phyloP scores from a whole-genome alignment of 2,797 vertebrate species.

The Pteronotus mesoamericanus region DNA sequence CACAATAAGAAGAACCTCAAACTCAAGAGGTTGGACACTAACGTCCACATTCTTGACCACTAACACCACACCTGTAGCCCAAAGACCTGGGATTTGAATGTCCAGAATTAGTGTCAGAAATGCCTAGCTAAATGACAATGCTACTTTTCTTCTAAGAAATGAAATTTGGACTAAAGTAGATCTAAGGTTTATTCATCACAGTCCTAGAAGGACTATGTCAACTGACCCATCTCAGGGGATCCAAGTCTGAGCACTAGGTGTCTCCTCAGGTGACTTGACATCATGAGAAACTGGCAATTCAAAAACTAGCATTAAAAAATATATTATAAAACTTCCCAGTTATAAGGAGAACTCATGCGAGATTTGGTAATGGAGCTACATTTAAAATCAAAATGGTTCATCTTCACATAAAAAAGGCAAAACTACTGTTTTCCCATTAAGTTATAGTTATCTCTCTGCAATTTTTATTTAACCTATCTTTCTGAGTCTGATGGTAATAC shows the following conservation, averaged over 20 bases:
- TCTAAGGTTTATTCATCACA: accelerated
- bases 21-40: not conserved
- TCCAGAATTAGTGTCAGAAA: not conserved
- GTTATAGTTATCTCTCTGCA: not conserved
- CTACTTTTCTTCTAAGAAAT: not conserved
- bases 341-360: not conserved
- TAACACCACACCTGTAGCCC: not conserved
- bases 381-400: not conserved
- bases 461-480: not conserved
- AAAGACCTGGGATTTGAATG: accelerated
- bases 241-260: not conserved
- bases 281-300: not conserved
- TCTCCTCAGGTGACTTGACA: not conserved
- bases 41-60: not conserved
- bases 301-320: not conserved
- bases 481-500: not conserved
- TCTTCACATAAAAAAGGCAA: not conserved
- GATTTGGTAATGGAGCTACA: not conserved
- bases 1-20: not conserved
- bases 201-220: not conserved
- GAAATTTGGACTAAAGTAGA: not conserved
- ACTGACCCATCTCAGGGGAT: not conserved
- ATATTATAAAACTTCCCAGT: not conserved
- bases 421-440: not conserved
- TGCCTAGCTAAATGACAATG: not conserved